A percentile compares a stretch with the other conserved stretches of the same genome.
Conservation (phyloP, 1,140 invertebrate genomes). For the Macrotrachela quadricornifera region DNA sequence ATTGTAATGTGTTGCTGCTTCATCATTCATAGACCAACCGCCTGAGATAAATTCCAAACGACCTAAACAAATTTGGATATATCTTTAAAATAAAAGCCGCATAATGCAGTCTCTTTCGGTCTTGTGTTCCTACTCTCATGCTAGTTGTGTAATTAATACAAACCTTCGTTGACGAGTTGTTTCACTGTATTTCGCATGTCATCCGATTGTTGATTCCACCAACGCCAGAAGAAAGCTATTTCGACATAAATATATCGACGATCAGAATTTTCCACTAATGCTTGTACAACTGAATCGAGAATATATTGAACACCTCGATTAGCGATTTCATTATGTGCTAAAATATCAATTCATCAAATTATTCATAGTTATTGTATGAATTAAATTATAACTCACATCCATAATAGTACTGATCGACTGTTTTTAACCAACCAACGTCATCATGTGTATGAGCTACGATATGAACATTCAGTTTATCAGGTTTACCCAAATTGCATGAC, state of each 20-base stretch:
- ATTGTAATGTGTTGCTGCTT: constrained; percentile 70
- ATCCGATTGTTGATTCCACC: constrained; percentile 56
- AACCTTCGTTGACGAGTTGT: constrained; percentile 22
- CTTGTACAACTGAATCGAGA: constrained; percentile 59
- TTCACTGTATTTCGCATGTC: constrained; percentile 31
- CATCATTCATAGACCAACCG: constrained; percentile 55
- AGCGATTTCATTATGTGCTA: neutral
- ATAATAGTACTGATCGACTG: constrained; percentile 73
- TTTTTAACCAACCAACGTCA: constrained; percentile 78
- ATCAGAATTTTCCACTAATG: constrained; percentile 46
- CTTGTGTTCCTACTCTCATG: too few species aligned
- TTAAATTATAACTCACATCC: constrained; percentile 32
- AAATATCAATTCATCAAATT: neutral
- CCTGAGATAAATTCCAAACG: too few species aligned
- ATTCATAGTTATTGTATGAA: neutral
- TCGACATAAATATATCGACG: constrained; percentile 44
- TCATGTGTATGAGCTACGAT: constrained; percentile 54
- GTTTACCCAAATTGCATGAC: too few species aligned
- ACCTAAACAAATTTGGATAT: too few species aligned
- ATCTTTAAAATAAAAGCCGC: too few species aligned
- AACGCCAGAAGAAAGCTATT: constrained; percentile 69
- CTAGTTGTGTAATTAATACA: too few species aligned
- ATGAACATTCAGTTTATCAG: constrained; percentile 43
- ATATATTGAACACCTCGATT: constrained; percentile 45
- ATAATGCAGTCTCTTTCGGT: too few species aligned